These are phyloP conservation scores for Mustela lutreola DNA, from an alignment of 2,113 vertebrate genomes.

Conservation along the genomic window DNA sequence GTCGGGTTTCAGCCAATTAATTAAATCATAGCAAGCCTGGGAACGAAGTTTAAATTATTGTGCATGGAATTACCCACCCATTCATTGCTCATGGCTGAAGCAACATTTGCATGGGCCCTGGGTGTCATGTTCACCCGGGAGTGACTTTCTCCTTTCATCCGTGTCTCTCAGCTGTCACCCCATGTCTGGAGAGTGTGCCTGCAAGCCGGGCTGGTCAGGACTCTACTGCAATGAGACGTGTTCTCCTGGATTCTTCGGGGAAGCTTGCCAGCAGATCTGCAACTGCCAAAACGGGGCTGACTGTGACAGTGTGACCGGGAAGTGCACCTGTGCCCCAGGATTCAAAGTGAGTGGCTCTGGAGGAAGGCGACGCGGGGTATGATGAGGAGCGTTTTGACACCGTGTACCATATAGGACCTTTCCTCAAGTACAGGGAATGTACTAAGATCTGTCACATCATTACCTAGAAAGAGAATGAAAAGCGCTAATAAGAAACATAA, in stretches of 20 bases:
- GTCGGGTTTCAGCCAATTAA: neutral
- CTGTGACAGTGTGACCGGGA: conserved; percentile 95
- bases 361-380: neutral
- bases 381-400: fast-evolving
- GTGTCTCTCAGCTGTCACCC: conserved; percentile 95
- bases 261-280: conserved; percentile 95
- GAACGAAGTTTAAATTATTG: conserved; percentile 48
- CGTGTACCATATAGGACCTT: neutral
- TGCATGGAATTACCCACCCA: conserved; percentile 12
- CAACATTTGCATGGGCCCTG: conserved; percentile 54
- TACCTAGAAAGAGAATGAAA: neutral
- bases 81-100: conserved; percentile 47
- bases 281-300: conserved; percentile 97
- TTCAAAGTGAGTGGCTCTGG: conserved; percentile 92
- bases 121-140: conserved; percentile 76
- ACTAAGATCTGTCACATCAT: neutral
- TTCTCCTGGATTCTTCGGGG: conserved; percentile 94
- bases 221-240: conserved; percentile 98
- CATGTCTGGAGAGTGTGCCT: conserved; percentile 97
- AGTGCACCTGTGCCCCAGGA: conserved; percentile 96
- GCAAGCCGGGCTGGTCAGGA: conserved; percentile 95
- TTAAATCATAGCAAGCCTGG: conserved; percentile 35
- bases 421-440: neutral
- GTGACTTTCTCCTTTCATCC: conserved; percentile 86
- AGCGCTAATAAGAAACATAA: neutral